These are phyloP conservation scores for Umimayanthus chanpuru DNA, from an alignment of 92 coral and sea anemone genomes.

Conservation along the genomic window DNA sequence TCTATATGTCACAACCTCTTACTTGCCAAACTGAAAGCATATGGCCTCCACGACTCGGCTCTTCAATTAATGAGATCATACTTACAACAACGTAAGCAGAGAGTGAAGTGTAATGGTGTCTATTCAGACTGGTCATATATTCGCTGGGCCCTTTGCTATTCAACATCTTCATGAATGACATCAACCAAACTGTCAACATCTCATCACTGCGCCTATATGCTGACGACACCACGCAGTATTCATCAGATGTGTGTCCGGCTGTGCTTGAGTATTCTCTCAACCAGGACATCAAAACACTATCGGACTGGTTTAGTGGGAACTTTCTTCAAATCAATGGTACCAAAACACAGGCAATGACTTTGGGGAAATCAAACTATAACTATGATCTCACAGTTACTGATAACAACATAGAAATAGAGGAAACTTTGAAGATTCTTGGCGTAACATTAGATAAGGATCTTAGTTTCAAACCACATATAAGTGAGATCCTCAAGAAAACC, in stretches of 20 bases:
- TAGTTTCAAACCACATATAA: conserved; percentile 20
- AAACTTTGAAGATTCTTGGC: conserved; percentile 41
- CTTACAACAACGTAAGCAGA: conserved; percentile 10
- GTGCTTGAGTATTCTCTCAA: conserved; percentile 19
- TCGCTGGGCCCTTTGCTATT: conserved; percentile 49
- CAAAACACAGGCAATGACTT: conserved; percentile 30
- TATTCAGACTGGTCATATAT: conserved; percentile 26
- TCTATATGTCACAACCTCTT: conserved; percentile 45
- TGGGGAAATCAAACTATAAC: conserved; percentile 12
- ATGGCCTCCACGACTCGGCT: conserved; percentile 46
- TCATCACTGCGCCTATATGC: conserved; percentile 49
- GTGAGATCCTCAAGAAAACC: conserved; percentile 25
- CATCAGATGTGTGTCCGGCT: conserved; percentile 29
- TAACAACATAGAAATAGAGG: conserved; percentile 7
- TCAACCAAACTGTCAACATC: conserved; percentile 10
- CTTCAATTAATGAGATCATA: conserved; percentile 26
- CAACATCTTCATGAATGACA: conserved; percentile 41
- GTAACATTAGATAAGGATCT: conserved; percentile 37
- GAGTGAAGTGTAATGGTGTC: conserved; percentile 43
- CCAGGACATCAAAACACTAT: conserved; percentile 18
- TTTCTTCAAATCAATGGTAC: conserved; percentile 9
- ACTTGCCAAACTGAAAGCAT: conserved; percentile 36
- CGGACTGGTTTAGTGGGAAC: conserved; percentile 35
- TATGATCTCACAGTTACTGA: neutral
- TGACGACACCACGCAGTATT: conserved; percentile 43